A percentile compares a stretch with the other conserved stretches of the same genome.
These are phyloP conservation scores for Ladona fulva DNA, from an alignment of 1,140 invertebrate genomes.

Conservation along the genomic window DNA sequence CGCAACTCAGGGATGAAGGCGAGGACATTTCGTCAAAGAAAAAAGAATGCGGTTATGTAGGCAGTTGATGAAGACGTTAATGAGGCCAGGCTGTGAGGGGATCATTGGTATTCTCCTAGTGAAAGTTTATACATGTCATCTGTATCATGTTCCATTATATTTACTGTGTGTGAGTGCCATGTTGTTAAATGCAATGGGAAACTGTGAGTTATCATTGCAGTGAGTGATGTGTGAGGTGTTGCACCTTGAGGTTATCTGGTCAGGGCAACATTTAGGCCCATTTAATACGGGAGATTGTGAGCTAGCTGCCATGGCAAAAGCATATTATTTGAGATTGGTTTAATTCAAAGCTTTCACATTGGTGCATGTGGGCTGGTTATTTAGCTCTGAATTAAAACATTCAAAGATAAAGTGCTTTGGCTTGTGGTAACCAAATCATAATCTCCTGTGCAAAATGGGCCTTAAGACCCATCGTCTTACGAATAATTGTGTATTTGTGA, in stretches of 20 bases:
- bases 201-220: not conserved
- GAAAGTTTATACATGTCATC: not conserved
- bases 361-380: too few relatives aligned
- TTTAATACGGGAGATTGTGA: too few relatives aligned
- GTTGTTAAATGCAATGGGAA: not conserved
- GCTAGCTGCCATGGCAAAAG: too few relatives aligned
- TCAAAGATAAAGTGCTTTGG: too few relatives aligned
- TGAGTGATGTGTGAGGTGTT: not conserved
- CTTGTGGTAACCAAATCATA: too few relatives aligned
- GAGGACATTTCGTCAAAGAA: slow-evolving; percentile 5
- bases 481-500: slow-evolving; percentile 3
- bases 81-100: not conserved
- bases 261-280: not conserved
- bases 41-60: not conserved
- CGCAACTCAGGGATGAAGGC: slow-evolving; percentile 1
- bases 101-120: not conserved
- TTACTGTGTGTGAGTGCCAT: not conserved
- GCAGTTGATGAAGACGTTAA: not conserved
- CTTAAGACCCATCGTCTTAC: not conserved
- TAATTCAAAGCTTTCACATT: too few relatives aligned
- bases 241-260: not conserved
- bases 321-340: too few relatives aligned
- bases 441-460: too few relatives aligned
- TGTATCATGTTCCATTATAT: not conserved
- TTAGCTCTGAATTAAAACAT: not conserved